Percentiles rank a stretch among this genome's conserved stretches.
These are phyloP conservation scores for Alviniconcha marisindica DNA, from an alignment of 1,140 invertebrate genomes.

Conservation along the genomic window DNA sequence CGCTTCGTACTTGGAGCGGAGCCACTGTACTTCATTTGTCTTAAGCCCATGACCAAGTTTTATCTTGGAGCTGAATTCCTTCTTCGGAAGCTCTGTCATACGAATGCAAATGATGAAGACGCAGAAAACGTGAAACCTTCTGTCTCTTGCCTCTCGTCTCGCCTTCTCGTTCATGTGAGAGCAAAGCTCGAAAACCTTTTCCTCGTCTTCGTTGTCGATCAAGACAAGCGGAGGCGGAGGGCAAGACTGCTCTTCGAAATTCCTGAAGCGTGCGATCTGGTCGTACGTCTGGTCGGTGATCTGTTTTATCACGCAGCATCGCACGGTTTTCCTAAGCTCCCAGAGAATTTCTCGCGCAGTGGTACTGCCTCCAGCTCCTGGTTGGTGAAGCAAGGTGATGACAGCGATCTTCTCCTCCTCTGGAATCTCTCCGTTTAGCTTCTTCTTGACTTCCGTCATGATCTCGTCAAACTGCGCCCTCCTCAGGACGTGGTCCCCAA, in stretches of 20 bases:
- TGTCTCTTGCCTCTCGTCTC: constrained; percentile 34
- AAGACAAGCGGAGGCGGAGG: constrained; percentile 52
- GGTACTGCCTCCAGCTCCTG: constrained; percentile 57
- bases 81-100: constrained; percentile 29
- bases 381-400: constrained; percentile 52
- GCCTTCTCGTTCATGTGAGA: constrained; percentile 48
- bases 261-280: constrained; percentile 50
- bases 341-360: constrained; percentile 54
- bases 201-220: constrained; percentile 59
- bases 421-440: constrained; percentile 43
- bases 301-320: constrained; percentile 51
- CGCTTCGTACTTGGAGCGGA: constrained; percentile 45
- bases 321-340: constrained; percentile 47
- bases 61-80: constrained; percentile 28
- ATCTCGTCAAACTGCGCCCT: constrained; percentile 41
- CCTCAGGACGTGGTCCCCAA: constrained; percentile 49
- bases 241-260: constrained; percentile 40
- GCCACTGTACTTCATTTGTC: constrained; percentile 50
- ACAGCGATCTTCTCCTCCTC: constrained; percentile 45
- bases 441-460: constrained; percentile 39
- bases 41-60: constrained; percentile 48
- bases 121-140: constrained; percentile 42
- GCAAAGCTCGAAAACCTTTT: constrained; percentile 48
- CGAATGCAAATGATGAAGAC: constrained; percentile 47
- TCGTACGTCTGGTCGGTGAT: constrained; percentile 53